phyloP scores from a whole-genome alignment of 2,888 invertebrate genomes.

The Hyposoter dolosus region DNA sequence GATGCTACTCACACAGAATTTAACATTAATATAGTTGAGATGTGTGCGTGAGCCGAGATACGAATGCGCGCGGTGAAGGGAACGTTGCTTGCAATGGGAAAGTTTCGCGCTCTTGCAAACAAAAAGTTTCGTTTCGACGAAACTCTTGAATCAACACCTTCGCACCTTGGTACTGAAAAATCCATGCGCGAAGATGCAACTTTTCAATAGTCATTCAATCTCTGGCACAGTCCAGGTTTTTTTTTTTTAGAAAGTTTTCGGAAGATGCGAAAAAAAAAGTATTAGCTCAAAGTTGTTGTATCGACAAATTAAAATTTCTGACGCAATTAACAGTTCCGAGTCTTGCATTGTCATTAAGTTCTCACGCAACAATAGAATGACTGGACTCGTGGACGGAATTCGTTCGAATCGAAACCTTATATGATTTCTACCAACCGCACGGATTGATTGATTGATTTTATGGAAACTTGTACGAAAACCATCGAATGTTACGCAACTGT shows the following conservation, averaged over 20 bases:
- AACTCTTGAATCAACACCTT: conserved; percentile 45
- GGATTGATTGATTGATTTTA: neutral
- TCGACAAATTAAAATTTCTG: neutral
- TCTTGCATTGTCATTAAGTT: neutral
- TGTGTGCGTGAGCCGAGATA: neutral
- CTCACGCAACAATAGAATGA: neutral
- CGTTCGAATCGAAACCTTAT: neutral
- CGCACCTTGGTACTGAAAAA: conserved; percentile 39
- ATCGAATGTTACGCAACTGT: neutral
- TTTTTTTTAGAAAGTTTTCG: neutral
- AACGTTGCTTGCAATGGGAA: conserved; percentile 53
- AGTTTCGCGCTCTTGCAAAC: conserved; percentile 36
- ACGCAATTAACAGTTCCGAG: neutral
- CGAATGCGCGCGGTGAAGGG: neutral
- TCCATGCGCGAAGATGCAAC: neutral
- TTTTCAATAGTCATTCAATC: neutral
- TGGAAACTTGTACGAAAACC: neutral
- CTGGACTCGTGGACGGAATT: neutral
- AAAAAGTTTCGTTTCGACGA: conserved; percentile 28
- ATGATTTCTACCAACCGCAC: neutral
- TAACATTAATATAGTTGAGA: conserved; percentile 32
- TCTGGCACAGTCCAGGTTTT: neutral
- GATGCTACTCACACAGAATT: neutral
- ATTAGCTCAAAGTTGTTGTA: neutral
- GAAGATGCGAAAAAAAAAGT: neutral